phyloP scores from a whole-genome alignment of 1,140 invertebrate species.

The Magallana ariakensis region DNA sequence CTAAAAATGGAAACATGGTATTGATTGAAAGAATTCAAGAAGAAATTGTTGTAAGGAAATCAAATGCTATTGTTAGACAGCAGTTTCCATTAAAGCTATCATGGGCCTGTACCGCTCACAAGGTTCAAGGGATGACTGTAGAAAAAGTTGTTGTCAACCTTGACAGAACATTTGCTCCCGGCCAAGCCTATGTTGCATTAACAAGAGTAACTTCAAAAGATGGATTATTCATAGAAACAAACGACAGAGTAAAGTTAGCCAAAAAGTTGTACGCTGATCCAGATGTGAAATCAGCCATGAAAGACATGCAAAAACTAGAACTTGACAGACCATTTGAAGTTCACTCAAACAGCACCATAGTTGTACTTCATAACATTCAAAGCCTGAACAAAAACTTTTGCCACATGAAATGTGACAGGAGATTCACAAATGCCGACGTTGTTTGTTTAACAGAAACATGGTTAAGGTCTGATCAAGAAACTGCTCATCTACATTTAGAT shows the following conservation, averaged over 20 bases:
- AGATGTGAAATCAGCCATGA: constrained; percentile 42
- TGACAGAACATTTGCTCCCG: too few species aligned
- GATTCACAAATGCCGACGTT: constrained; percentile 22
- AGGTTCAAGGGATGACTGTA: constrained; percentile 40
- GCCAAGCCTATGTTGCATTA: too few species aligned
- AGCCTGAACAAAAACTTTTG: background rate
- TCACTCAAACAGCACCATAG: too few species aligned
- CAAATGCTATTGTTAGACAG: background rate
- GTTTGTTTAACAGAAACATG: constrained; percentile 50
- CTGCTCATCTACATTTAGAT: too few species aligned
- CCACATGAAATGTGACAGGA: background rate
- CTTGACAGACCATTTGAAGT: background rate
- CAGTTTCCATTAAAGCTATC: background rate
- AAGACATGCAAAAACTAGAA: background rate
- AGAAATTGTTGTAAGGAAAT: background rate
- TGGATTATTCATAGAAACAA: too few species aligned
- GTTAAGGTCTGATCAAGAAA: background rate
- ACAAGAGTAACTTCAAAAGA: too few species aligned
- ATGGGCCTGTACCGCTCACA: constrained; percentile 52
- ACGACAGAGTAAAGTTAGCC: too few species aligned
- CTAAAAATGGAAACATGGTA: background rate
- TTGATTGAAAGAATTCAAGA: background rate
- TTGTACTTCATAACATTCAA: constrained; percentile 25
- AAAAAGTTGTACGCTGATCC: constrained; percentile 44
- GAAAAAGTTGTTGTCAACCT: too few species aligned